Percentiles rank a stretch among this genome's conserved stretches.
These are phyloP conservation scores for Astur gentilis DNA, from an alignment of 2,113 vertebrate species.

Conservation along the genomic window DNA sequence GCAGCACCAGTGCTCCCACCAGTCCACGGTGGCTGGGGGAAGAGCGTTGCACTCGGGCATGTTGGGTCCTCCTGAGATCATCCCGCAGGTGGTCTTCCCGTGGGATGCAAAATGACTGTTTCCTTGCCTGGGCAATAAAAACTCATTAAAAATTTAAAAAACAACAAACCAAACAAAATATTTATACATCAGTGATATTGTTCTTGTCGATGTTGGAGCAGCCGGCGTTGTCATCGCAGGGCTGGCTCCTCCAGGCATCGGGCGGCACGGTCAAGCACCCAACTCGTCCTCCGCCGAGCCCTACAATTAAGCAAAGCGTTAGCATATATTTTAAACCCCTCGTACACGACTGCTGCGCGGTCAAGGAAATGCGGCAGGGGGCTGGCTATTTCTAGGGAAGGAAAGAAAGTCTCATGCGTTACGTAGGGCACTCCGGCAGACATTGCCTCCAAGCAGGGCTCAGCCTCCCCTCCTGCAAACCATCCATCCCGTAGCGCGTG, in stretches of 20 bases:
- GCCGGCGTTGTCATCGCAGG: accelerated
- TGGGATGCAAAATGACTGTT: neutral
- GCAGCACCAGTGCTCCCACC: neutral
- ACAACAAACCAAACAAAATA: accelerated
- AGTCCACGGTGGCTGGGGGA: accelerated
- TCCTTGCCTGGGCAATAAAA: neutral
- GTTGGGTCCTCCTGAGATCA: neutral
- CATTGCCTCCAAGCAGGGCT: accelerated
- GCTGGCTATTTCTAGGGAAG: neutral
- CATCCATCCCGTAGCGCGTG: accelerated
- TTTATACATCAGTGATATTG: neutral
- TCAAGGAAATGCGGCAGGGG: neutral
- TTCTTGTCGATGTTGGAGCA: accelerated
- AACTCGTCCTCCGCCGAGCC: neutral
- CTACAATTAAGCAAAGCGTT: neutral
- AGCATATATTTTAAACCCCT: neutral
- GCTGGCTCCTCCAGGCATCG: neutral
- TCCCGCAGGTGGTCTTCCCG: accelerated
- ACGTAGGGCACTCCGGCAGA: accelerated
- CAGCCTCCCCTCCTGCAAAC: neutral
- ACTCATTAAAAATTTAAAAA: neutral
- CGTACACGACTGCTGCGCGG: accelerated
- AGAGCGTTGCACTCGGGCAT: accelerated
- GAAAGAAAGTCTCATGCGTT: neutral
- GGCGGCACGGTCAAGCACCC: neutral